Evolutionary conservation across 1,140 invertebrate species (phyloP), one percentile per base, ranked within the genome.

Genomic region (Bombyx mori): DNA sequence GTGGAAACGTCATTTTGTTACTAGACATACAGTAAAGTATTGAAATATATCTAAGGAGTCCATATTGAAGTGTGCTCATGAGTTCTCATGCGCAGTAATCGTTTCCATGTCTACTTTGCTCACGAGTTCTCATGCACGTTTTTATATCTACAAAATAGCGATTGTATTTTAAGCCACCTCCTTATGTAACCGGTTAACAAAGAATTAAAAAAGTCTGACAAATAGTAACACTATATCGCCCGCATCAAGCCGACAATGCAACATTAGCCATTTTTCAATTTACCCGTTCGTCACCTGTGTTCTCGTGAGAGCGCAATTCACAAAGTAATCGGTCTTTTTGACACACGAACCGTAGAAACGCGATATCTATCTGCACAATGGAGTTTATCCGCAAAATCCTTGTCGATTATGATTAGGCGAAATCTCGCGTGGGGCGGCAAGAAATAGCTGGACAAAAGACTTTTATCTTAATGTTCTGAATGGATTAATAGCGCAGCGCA

Each of bases 281-380:
- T 51, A 74, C 76, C 76, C 73, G 72, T 82, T 77, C 68, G 18
- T 10, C 77, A 84, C 77, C 77, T 80, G 78, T 83, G 54, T 79
- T 77, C 72, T 66, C 77, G 72, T 66, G 26, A 71, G 67, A 68
- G 73, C 68, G 55, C 68, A 49, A 49, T 52, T 53, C 35, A 58
- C 58, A 60, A 58, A 59, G 60, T 43, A n/a, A 57, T 66, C 75
- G 75, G 71, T 65, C 44, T 62, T 58, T 81, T 82, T 82, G 81
- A 81, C 73, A 79, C 59, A 56, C 54, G 62, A 82, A 64, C 72
- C 74, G 63, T 59, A 59, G 76, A 75, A 82, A 82, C 65, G 65
- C 62, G 77, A 84, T 79, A 81, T 65, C 58, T 51, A 68, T 69
- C 69, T 60, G 57, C 60, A 69, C 69, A 72, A 72, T 68, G 63